These are phyloP conservation scores for Polietes domitor DNA, from an alignment of 2,888 invertebrate species.

Conservation along the genomic window DNA sequence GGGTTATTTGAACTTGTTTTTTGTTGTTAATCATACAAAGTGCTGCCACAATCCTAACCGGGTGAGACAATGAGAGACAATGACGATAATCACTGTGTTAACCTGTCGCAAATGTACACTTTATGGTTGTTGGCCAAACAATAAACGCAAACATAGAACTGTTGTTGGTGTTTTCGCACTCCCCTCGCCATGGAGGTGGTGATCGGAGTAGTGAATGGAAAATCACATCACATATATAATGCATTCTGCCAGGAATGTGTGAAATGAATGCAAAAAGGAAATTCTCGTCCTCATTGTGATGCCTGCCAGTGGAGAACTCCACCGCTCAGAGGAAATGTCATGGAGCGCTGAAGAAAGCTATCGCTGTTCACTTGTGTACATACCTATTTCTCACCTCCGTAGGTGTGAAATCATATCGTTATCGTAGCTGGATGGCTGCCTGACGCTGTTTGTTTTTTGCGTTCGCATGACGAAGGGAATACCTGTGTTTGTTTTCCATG, in stretches of 20 bases:
- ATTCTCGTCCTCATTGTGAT: not conserved
- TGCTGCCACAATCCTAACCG: not conserved
- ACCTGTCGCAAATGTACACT: not conserved
- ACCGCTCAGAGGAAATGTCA: not conserved
- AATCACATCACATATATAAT: slow-evolving; percentile 1
- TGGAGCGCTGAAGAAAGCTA: not conserved
- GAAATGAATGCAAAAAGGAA: not conserved
- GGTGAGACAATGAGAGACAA: too few relatives aligned
- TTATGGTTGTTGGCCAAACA: not conserved
- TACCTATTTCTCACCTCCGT: not conserved
- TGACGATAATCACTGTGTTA: not conserved
- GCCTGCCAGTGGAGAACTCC: not conserved
- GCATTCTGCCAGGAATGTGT: not conserved
- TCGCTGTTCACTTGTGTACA: not conserved
- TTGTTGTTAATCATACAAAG: not conserved
- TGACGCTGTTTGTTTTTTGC: too few relatives aligned
- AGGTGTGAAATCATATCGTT: slow-evolving; percentile 3
- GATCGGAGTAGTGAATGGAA: not conserved
- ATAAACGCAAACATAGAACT: not conserved
- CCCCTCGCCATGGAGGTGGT: not conserved
- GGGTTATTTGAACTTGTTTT: too few relatives aligned
- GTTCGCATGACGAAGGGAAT: too few relatives aligned
- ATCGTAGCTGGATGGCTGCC: not conserved
- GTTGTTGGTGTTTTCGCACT: not conserved
- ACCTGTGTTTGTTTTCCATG: too few relatives aligned